Evolutionary conservation across 2,797 vertebrate genomes (phyloP), one percentile per base, ranked within the genome.

Genomic region (Apogon talboti): DNA sequence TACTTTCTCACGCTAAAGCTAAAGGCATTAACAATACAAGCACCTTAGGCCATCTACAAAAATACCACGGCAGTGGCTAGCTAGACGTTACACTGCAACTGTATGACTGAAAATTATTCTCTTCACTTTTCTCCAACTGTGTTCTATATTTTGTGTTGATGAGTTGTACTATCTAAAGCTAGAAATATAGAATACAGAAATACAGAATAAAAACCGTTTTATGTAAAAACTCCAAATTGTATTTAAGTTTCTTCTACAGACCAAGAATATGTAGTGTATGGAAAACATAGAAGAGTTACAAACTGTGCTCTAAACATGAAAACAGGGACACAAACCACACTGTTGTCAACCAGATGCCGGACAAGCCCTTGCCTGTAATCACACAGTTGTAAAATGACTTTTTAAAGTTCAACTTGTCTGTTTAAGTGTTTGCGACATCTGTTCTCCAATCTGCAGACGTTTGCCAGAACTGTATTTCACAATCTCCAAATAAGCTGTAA

Each of bases 321-420:
- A 76, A 69, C 52, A 79, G 47, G 54, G 52, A 72, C 19, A 61
- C 19, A 72, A 75, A 82, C 70, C 59, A 14, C 46, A 56, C 67
- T 64, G 67, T 56, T 75, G 78, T 64, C 81, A 84, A 83, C 70
- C 89, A 88, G 87, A 86, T 90, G 86, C 75, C 69, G 41, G 1
- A 6, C 42, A 1, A 59, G 19, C 19, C 42, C 37, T 57, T 0
- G 47, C 68, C 90, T 88, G 64, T 90, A 91, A 91, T 92, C 89
- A 92, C 59, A 50, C 54, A 6, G 73, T 65, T 81, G 84, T 91
- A 86, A 91, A 90, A 63, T 15, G 49, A 81, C 65, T 74, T 87
- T 84, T 84, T 82, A 82, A 81, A 81, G 71, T 78, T 87, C 47
- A 81, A 66, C 71, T 73, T 79, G 83, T 73, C 81, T 3, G 7